Percentiles rank a stretch among this genome's conserved stretches.
Evolutionary conservation across 2,888 invertebrate genomes (phyloP).

Genomic region (Brassicogethes aeneus): DNA sequence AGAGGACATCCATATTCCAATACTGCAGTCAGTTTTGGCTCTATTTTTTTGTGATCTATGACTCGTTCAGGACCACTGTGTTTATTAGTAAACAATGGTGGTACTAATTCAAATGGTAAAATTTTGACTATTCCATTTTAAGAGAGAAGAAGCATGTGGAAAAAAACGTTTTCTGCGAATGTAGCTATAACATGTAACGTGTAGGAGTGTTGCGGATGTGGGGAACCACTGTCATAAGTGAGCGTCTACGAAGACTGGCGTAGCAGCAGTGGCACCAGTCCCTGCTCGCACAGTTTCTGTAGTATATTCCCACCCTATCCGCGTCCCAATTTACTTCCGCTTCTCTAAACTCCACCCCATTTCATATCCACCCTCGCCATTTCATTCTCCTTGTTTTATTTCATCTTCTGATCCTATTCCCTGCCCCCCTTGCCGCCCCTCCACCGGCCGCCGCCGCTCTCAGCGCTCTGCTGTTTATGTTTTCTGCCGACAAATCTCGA

Average conservation of each 20-base stretch:
- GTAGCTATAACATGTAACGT: too few species aligned
- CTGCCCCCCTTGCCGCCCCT: constrained; percentile 15
- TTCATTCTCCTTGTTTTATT: constrained; percentile 43
- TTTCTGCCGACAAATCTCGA: constrained; percentile 35
- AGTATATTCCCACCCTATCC: constrained; percentile 36
- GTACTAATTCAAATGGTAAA: too few species aligned
- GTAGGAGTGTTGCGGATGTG: too few species aligned
- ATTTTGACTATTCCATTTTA: too few species aligned
- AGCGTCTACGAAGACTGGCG: constrained; percentile 31
- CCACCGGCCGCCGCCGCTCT: constrained; percentile 15
- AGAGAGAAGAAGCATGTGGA: too few species aligned
- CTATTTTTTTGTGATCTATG: too few species aligned
- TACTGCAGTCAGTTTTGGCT: too few species aligned
- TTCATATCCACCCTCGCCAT: constrained; percentile 43
- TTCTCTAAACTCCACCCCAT: constrained; percentile 45
- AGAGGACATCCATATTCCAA: too few species aligned
- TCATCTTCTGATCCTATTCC: constrained; percentile 39
- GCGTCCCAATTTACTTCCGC: constrained; percentile 50
- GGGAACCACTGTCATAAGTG: constrained; percentile 23
- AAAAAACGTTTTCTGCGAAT: too few species aligned
- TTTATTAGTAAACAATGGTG: too few species aligned
- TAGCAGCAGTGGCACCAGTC: too few species aligned
- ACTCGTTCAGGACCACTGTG: too few species aligned
- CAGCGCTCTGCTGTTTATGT: constrained; percentile 29
- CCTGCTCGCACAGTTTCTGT: constrained; percentile 25